A percentile compares a stretch with the other conserved stretches of the same genome.
phyloP scores from a whole-genome alignment of 2,888 invertebrate genomes.

The Pseudococcus longispinus region DNA sequence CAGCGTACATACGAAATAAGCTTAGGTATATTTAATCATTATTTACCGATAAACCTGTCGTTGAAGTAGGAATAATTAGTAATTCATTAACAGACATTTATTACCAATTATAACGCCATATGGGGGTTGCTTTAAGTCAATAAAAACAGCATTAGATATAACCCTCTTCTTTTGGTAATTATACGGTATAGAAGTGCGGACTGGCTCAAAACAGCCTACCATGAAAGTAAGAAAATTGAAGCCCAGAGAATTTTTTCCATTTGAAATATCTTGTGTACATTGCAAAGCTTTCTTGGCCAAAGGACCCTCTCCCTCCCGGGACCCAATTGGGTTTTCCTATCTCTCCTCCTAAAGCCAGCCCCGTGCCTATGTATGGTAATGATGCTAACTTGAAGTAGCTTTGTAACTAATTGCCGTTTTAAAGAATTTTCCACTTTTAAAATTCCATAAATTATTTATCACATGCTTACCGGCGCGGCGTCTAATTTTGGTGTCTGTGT shows the following conservation, averaged over 20 bases:
- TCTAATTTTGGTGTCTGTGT: conserved; percentile 8
- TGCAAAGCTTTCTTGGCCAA: too few species aligned
- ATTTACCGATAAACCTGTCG: conserved; percentile 51
- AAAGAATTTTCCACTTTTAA: conserved; percentile 23
- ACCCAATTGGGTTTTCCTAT: too few species aligned
- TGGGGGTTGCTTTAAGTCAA: conserved; percentile 49
- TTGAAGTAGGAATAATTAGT: conserved; percentile 50
- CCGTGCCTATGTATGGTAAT: too few species aligned
- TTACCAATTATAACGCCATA: conserved; percentile 51
- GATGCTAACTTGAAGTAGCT: conserved; percentile 27
- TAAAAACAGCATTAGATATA: conserved; percentile 49
- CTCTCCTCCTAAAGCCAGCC: too few species aligned
- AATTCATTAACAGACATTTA: conserved; percentile 53
- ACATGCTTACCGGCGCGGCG: background rate
- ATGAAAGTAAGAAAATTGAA: too few species aligned
- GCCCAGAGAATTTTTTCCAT: too few species aligned
- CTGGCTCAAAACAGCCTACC: too few species aligned
- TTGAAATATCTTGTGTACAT: too few species aligned
- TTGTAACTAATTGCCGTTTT: conserved; percentile 24
- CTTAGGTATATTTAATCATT: conserved; percentile 49
- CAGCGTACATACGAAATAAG: background rate
- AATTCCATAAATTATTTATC: conserved; percentile 32
- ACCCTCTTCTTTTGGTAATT: conserved; percentile 31
- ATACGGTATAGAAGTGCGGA: too few species aligned
- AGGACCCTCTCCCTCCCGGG: too few species aligned